These are phyloP conservation scores for Notospermus geniculatus DNA, from an alignment of 1,140 invertebrate species.

Conservation along the genomic window DNA sequence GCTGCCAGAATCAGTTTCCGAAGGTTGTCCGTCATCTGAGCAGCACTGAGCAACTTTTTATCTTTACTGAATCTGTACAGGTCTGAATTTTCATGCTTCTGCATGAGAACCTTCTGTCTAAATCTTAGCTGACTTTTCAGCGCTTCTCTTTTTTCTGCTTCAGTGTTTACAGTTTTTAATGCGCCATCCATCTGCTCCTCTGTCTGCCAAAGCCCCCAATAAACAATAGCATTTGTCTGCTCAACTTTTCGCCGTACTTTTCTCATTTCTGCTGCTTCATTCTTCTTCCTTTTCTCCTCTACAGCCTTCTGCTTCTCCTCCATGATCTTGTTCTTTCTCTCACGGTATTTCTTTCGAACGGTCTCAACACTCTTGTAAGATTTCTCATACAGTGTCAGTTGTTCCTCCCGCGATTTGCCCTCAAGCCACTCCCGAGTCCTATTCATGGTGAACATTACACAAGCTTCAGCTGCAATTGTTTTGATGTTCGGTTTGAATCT, in stretches of 20 bases:
- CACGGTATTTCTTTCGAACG: conserved; percentile 12
- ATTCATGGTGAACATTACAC: conserved; percentile 25
- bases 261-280: conserved; percentile 16
- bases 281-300: conserved; percentile 10
- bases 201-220: conserved; percentile 21
- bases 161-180: conserved; percentile 2
- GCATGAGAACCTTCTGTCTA: conserved; percentile 17
- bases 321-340: conserved; percentile 15
- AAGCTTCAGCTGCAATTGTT: conserved; percentile 19
- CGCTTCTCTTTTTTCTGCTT: conserved; percentile 15
- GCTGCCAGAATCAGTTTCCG: too few species aligned
- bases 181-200: conserved; percentile 9
- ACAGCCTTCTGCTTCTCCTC: not conserved
- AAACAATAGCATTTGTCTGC: conserved; percentile 15
- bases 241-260: conserved; percentile 15
- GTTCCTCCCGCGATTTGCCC: conserved; percentile 13
- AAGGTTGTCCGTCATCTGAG: too few species aligned
- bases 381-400: not conserved
- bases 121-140: conserved; percentile 25
- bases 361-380: not conserved
- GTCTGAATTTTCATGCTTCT: conserved; percentile 7
- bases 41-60: too few species aligned
- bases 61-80: too few species aligned
- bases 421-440: conserved; percentile 23
- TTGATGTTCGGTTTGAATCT: conserved; percentile 20